Evolutionary conservation across 2,888 invertebrate genomes (phyloP), one percentile per base, ranked within the genome.

Genomic region (Odontocolon sp.): DNA sequence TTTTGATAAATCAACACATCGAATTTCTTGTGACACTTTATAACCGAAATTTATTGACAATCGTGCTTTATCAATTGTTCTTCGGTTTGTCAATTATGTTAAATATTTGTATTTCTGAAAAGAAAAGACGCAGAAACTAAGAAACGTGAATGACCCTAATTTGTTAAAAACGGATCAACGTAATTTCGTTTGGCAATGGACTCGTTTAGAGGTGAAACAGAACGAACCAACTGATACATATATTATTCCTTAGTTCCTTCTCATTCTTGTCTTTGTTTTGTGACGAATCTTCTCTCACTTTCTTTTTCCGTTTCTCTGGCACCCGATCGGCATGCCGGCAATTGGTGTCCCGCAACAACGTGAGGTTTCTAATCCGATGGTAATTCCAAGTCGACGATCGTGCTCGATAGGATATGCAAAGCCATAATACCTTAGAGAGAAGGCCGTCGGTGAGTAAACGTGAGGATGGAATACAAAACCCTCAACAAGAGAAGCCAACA

Each of bases 321-420:
- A 23, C 47, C 11, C 6, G 16, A 33, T 14, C 11, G 11, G 50
- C 64, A 57, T 11, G 16, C 28, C 6, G 36, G 59, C 64, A 45
- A 66, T 71, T 57, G 63, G 68, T 56, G 33, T 63, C 16, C 71
- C 54, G 38, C 33, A 64, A 68, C 68, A 61, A 59, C 28, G 68
- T 54, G 64, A 68, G 78, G 75, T 69, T 78, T 78, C 78, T 72
- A 67, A 78, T 78, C 75, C 72, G 40, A 57, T 72, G 75, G 64
- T 72, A 75, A 72, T 75, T 75, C 59, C 36, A 71, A 70, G 67
- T 71, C 64, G 75, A 57, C 72, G 75, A 78, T 78, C 59, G 75
- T 72, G 75, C 61, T 73, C 69, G 66, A 59, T 75, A 69, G 68
- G 36, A 59, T 64, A 71, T 45, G 66, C 61, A 61, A 70, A 67